Evolutionary conservation across 1,140 invertebrate genomes (phyloP), one percentile per base, ranked within the genome.

Genomic region (Ladona fulva): DNA sequence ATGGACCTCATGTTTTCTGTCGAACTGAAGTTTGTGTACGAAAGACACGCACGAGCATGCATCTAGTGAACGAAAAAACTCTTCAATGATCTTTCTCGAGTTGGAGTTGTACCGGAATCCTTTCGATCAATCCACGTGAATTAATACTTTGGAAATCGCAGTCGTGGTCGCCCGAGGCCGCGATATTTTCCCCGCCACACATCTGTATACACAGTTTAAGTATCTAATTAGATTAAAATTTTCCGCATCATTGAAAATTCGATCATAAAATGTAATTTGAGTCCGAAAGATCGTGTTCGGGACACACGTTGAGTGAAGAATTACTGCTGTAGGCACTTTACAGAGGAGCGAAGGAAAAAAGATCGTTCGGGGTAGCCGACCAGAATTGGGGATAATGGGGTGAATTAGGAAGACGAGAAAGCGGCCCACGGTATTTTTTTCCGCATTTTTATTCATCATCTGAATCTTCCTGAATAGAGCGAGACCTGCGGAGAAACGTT

Each of bases 141-240:
- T 22, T 3, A 6, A 66, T 66, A 66, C 5, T 66, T 66, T 12
- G 52, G 5, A 66, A 66, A 66, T 12, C n/a, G 16, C 52, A 66
- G 5, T 66, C 52, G 14, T 22, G 14, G n/a, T 22, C 1, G 14
- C n/a, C 52, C 12, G 1, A 5, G 14, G n/a, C 1, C 1, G 52
- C 3, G 14, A 19, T 22, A 66, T 66, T 66, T 66, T 12, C n/a
- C n/a, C 14, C n/a, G 52, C 14, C 16, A 12, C 14, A 66, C 52
- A 66, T 22, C 52, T 66, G 52, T 66, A 66, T 66, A 66, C 52
- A 66, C 52, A 66, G 52, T 12, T 66, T 66, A 66, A 66, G 52
- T 66, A 16, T 12, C 52, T 66, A 66, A 66, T 66, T 66, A 66
- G 52, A 66, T 66, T 66, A 66, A 12, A 16, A 66, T 66, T 22